Conservation (phyloP, 2,797 vertebrate species). For the Hypotaenidia okinawae region DNA sequence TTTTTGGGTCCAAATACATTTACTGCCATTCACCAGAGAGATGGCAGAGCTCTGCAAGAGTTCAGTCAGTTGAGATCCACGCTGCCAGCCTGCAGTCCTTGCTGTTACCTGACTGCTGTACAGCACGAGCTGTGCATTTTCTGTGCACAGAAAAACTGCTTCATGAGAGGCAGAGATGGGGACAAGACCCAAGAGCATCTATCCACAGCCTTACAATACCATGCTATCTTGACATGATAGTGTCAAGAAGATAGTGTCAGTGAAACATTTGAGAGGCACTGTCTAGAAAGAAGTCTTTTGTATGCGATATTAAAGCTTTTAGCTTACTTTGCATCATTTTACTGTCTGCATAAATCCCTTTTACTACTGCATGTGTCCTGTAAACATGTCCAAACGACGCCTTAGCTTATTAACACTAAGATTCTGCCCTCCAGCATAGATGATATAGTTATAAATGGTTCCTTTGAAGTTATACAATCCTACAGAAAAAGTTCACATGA, state of each 20-base stretch:
- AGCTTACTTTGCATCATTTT: conserved; percentile 31
- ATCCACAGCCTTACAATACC: neutral
- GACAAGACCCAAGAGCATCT: neutral
- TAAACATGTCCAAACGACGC: conserved; percentile 52
- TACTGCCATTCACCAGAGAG: neutral
- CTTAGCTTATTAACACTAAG: conserved; percentile 36
- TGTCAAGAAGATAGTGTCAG: neutral
- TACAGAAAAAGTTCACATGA: conserved; percentile 48
- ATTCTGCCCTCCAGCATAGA: conserved; percentile 51
- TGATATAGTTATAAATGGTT: conserved; percentile 50
- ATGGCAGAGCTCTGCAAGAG: neutral
- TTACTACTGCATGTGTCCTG: conserved; percentile 7
- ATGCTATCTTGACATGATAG: neutral
- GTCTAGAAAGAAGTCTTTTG: conserved; percentile 16
- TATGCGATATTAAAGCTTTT: conserved; percentile 32
- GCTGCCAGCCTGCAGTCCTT: neutral
- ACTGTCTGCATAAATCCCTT: conserved; percentile 28
- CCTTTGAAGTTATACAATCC: conserved; percentile 62
- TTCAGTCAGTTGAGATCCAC: neutral
- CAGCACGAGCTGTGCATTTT: neutral
- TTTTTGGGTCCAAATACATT: neutral
- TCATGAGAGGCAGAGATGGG: neutral
- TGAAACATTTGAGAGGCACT: neutral
- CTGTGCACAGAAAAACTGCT: neutral
- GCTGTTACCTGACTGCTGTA: neutral